These are phyloP conservation scores for Drosophila ezoana DNA, from an alignment of 2,888 invertebrate species.

Conservation along the genomic window DNA sequence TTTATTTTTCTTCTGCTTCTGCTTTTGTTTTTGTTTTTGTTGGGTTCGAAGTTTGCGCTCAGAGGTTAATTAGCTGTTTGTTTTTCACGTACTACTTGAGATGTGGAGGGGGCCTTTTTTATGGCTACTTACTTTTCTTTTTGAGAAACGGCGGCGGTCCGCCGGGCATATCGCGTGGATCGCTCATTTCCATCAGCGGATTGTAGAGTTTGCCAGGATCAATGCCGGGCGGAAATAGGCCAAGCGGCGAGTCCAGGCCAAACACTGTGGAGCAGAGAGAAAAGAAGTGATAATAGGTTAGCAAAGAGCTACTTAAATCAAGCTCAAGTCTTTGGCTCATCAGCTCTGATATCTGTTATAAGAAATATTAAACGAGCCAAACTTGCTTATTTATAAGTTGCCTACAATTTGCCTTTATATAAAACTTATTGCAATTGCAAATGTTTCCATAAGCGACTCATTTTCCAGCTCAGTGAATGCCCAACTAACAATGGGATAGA, in stretches of 20 bases:
- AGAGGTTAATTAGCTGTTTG: slow-evolving; percentile 81
- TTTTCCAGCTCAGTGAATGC: slow-evolving; percentile 75
- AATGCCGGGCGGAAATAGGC: slow-evolving; percentile 91
- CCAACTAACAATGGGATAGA: slow-evolving; percentile 47
- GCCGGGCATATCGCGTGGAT: slow-evolving; percentile 88
- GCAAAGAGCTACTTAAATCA: neutral
- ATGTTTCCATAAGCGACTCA: slow-evolving; percentile 54
- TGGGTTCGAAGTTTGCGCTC: slow-evolving; percentile 36
- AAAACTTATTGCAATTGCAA: slow-evolving; percentile 49
- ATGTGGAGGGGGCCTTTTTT: slow-evolving; percentile 6
- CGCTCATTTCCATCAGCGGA: slow-evolving; percentile 91
- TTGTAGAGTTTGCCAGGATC: slow-evolving; percentile 90
- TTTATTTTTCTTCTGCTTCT: neutral
- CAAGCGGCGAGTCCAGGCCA: slow-evolving; percentile 90
- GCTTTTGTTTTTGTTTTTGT: slow-evolving; percentile 19
- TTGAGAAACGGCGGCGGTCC: slow-evolving; percentile 90
- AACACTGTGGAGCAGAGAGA: slow-evolving; percentile 87
- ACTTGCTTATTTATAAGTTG: slow-evolving; percentile 19
- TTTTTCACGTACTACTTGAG: slow-evolving; percentile 40
- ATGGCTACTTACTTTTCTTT: slow-evolving; percentile 90
- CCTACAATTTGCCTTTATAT: slow-evolving; percentile 41
- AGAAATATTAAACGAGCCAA: neutral
- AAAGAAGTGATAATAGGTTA: neutral
- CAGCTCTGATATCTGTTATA: slow-evolving; percentile 5
- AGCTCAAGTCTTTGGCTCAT: slow-evolving; percentile 1